Conservation (phyloP, 1,140 invertebrate species). For the Orius insidiosus region DNA sequence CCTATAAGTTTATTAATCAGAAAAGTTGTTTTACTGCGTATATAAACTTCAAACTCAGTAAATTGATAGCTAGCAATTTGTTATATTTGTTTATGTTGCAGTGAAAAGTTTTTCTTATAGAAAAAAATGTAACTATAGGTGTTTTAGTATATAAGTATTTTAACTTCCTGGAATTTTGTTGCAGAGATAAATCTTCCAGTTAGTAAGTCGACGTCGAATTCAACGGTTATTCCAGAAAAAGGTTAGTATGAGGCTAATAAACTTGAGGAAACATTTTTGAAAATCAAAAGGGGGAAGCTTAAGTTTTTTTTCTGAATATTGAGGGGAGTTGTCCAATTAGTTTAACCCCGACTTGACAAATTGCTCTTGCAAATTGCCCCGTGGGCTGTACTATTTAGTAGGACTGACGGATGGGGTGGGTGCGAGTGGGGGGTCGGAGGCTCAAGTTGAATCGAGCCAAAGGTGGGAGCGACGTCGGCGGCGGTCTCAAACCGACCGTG, state of each 20-base stretch:
- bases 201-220: conserved; percentile 5
- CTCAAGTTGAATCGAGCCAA: conserved; percentile 9
- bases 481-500: conserved; percentile 1
- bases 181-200: conserved; percentile 4
- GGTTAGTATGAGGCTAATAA: neutral
- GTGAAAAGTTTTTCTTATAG: too few relatives aligned
- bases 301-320: too few relatives aligned
- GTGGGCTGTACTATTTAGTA: neutral
- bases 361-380: conserved; percentile 5
- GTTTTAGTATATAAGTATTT: neutral
- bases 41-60: too few relatives aligned
- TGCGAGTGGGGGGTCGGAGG: neutral
- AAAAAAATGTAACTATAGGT: too few relatives aligned
- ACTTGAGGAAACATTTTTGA: too few relatives aligned
- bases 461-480: conserved; percentile 1
- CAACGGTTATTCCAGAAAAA: conserved; percentile 2
- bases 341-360: conserved; percentile 5
- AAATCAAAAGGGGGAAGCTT: too few relatives aligned
- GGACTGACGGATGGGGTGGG: too few relatives aligned
- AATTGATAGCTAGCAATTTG: too few relatives aligned
- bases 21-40: too few relatives aligned
- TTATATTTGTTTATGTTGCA: too few relatives aligned
- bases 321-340: too few relatives aligned
- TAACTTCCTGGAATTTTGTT: neutral
- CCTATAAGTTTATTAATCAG: too few relatives aligned